phyloP scores from a whole-genome alignment of 2,888 invertebrate species.

The Asteroscopus sphinx region DNA sequence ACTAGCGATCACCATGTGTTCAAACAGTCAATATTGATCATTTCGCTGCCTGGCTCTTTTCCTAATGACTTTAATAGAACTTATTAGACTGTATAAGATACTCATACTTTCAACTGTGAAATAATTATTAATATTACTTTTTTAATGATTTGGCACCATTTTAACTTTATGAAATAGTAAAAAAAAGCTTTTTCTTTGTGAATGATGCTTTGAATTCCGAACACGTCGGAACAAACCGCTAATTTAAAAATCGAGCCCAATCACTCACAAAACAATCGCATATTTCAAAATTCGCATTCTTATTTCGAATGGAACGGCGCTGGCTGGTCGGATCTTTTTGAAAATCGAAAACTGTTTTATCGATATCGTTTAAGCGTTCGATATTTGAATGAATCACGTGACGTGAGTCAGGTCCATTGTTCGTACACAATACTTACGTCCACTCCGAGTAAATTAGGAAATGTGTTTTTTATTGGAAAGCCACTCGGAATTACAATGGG shows the following conservation, averaged over 20 bases:
- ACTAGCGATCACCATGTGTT: not conserved
- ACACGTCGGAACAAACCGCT: conserved; percentile 4
- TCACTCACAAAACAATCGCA: conserved; percentile 18
- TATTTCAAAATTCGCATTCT: conserved; percentile 31
- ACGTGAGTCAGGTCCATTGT: conserved; percentile 87
- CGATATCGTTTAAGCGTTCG: conserved; percentile 66
- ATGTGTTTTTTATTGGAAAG: conserved; percentile 87
- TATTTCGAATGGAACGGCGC: conserved; percentile 19
- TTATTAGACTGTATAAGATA: not conserved
- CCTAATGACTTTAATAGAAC: conserved; percentile 1
- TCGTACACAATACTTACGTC: conserved; percentile 79
- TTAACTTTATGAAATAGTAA: not conserved
- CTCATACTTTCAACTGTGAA: not conserved
- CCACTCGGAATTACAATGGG: conserved; percentile 84
- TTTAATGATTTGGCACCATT: too few species aligned
- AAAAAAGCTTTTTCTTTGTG: not conserved
- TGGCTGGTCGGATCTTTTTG: conserved; percentile 51
- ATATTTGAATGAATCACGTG: conserved; percentile 86
- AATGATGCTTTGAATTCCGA: not conserved
- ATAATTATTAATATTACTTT: too few species aligned
- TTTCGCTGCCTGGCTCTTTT: conserved; percentile 1
- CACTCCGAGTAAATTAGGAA: conserved; percentile 86
- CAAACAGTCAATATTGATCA: conserved; percentile 6
- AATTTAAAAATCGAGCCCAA: conserved; percentile 21
- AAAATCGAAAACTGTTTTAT: conserved; percentile 56